A percentile compares a stretch with the other conserved stretches of the same genome.
Evolutionary conservation across 2,888 invertebrate genomes (phyloP).

Genomic region (Vesta saturnalis): DNA sequence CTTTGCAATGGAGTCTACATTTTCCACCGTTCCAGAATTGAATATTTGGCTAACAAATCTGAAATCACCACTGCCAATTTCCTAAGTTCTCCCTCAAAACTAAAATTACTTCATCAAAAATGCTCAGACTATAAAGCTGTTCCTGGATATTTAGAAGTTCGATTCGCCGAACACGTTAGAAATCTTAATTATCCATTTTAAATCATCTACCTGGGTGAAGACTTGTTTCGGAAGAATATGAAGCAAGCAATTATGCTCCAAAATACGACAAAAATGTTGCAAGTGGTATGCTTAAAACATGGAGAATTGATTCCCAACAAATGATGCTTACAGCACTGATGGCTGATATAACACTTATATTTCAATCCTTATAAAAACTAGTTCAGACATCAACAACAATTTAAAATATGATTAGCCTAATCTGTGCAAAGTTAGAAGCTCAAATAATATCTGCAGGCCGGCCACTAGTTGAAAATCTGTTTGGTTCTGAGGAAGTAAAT

Average conservation of each 20-base stretch:
- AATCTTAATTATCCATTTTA: not conserved
- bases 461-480: not conserved
- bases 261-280: not conserved
- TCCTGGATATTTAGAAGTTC: conserved; percentile 2
- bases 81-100: not conserved
- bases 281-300: not conserved
- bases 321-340: too few relatives aligned
- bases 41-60: too few relatives aligned
- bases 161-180: not conserved
- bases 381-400: not conserved
- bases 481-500: not conserved
- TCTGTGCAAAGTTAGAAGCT: not conserved
- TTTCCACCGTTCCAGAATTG: not conserved
- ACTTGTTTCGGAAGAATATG: not conserved
- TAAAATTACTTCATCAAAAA: not conserved
- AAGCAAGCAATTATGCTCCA: not conserved
- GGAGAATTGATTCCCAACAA: not conserved
- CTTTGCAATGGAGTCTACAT: not conserved
- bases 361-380: not conserved
- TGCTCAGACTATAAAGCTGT: not conserved
- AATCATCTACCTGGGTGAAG: not conserved
- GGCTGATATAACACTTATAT: not conserved
- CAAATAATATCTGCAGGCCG: not conserved
- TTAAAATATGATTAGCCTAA: too few relatives aligned
- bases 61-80: not conserved